These are phyloP conservation scores for Drosophila kikkawai DNA, from an alignment of 1,140 invertebrate genomes.

Conservation along the genomic window DNA sequence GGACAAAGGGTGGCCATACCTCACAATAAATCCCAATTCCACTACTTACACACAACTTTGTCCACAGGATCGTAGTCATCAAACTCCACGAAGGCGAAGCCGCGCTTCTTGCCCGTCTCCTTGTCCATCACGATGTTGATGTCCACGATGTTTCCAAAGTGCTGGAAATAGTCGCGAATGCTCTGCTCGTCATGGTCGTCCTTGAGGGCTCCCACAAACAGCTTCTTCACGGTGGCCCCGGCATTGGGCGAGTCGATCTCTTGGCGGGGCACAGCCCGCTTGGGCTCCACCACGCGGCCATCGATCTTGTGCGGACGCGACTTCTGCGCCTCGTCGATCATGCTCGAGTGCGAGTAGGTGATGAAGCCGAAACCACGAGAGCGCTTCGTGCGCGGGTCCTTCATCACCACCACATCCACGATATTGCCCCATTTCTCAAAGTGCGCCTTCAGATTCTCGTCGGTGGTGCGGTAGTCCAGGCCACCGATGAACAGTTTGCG, in stretches of 20 bases:
- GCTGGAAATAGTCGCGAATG: slow-evolving; percentile 93
- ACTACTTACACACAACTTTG: slow-evolving; percentile 92
- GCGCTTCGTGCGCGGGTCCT: slow-evolving; percentile 96
- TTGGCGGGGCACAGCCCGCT: slow-evolving; percentile 97
- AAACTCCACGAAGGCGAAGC: slow-evolving; percentile 98
- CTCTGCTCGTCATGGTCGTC: slow-evolving; percentile 96
- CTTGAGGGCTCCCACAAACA: slow-evolving; percentile 96
- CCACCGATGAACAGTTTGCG: slow-evolving; percentile 99
- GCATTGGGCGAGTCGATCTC: slow-evolving; percentile 96
- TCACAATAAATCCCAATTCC: not conserved
- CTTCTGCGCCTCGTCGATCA: slow-evolving; percentile 98
- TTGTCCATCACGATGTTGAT: slow-evolving; percentile 96
- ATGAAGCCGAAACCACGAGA: slow-evolving; percentile 99
- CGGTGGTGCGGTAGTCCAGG: slow-evolving; percentile 97
- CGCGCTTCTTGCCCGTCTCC: slow-evolving; percentile 95
- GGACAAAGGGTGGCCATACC: not conserved
- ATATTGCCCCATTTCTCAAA: slow-evolving; percentile 99
- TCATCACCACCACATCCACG: slow-evolving; percentile 99
- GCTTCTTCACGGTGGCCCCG: slow-evolving; percentile 97
- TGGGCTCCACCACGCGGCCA: slow-evolving; percentile 96
- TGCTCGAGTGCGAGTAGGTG: slow-evolving; percentile 95
- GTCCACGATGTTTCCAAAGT: slow-evolving; percentile 93
- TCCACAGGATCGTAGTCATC: slow-evolving; percentile 98
- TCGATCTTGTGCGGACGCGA: slow-evolving; percentile 91
- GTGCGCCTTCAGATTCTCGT: slow-evolving; percentile 96